These are phyloP conservation scores for Morpho helenor DNA, from an alignment of 2,888 invertebrate species.

Conservation along the genomic window DNA sequence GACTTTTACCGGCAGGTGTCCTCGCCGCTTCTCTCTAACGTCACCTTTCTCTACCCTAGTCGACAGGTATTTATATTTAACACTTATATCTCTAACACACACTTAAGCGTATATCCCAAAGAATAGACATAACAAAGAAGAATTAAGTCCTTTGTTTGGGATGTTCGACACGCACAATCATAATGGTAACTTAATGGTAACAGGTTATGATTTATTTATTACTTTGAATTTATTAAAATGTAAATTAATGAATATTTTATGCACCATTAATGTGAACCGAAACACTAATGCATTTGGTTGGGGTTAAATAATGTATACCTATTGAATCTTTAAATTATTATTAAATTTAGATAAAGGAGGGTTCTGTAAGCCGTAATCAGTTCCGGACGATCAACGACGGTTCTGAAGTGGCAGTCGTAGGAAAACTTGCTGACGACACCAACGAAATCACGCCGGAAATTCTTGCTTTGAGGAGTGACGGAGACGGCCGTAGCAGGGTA, in stretches of 20 bases:
- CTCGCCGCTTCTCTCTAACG: conserved; percentile 82
- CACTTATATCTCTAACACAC: no score
- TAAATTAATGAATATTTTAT: no score
- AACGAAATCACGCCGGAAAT: conserved; percentile 3
- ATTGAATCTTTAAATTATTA: neutral
- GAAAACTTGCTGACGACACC: neutral
- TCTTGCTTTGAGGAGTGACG: neutral
- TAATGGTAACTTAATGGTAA: no score
- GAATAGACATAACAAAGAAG: no score
- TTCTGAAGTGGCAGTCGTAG: conserved; percentile 3
- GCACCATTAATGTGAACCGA: no score
- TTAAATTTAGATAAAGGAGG: conserved; percentile 2
- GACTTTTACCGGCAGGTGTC: conserved; percentile 84
- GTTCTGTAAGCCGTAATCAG: neutral
- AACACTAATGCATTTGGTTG: no score
- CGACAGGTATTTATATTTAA: conserved; percentile 1
- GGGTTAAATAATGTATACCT: no score
- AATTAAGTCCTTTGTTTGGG: no score
- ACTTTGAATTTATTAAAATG: no score
- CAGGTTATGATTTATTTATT: no score
- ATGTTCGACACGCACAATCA: no score
- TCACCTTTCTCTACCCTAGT: conserved; percentile 65
- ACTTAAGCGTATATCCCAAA: no score
- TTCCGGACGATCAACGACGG: conserved; percentile 3
- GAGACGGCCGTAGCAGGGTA: conserved; percentile 1